These are phyloP conservation scores for Reticulitermes speratus DNA, from an alignment of 1,140 invertebrate species.

Conservation along the genomic window DNA sequence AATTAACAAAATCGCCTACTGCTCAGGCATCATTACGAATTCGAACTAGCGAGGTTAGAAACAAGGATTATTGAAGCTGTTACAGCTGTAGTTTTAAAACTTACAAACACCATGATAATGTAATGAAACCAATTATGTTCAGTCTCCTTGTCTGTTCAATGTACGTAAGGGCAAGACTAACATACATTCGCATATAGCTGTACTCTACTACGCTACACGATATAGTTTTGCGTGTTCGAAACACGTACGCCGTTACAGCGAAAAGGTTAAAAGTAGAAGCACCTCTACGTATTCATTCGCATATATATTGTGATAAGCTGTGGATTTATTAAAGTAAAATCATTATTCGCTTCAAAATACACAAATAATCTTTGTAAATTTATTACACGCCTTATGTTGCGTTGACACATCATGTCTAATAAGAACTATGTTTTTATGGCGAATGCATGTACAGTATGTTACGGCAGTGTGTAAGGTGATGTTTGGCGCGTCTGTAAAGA, in stretches of 20 bases:
- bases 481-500: constrained; percentile 19
- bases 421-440: constrained; percentile 20
- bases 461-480: background rate
- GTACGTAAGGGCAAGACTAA: too few species aligned
- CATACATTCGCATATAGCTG: too few species aligned
- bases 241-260: background rate
- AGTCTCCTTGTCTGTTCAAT: too few species aligned
- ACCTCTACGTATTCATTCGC: background rate
- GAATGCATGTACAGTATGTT: background rate
- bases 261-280: background rate
- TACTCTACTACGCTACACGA: background rate
- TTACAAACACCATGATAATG: too few species aligned
- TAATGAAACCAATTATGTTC: too few species aligned
- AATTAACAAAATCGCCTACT: too few species aligned
- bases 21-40: too few species aligned
- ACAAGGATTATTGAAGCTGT: too few species aligned
- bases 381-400: background rate
- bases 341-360: background rate
- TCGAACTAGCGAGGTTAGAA: too few species aligned
- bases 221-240: background rate
- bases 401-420: background rate
- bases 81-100: too few species aligned
- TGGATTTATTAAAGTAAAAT: background rate
- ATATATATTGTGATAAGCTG: background rate
- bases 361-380: background rate